A percentile compares a stretch with the other conserved stretches of the same genome.
Evolutionary conservation across 37 sponge, comb jelly and placozoan genomes (phyloP).

Genomic region (Aphrocallistes beatrix): DNA sequence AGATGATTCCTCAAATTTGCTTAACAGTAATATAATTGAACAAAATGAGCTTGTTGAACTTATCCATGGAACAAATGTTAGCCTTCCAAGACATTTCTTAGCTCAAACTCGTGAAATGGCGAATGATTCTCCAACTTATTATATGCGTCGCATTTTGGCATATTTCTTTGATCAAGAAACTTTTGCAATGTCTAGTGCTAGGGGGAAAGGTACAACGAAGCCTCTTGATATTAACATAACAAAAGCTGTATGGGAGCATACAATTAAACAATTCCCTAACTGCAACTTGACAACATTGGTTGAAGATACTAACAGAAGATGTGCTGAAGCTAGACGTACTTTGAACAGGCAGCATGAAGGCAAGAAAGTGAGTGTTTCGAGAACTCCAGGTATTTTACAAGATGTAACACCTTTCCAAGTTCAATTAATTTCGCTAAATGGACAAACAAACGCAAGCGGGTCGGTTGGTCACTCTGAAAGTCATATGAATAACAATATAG

Average conservation of each 20-base stretch:
- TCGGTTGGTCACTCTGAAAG: no score
- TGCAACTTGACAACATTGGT: neutral
- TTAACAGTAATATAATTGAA: no score
- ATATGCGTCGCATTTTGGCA: conserved; percentile 7
- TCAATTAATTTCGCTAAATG: neutral
- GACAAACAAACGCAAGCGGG: neutral
- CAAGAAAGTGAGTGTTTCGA: neutral
- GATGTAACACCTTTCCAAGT: neutral
- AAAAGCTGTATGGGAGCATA: neutral
- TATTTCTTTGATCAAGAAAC: conserved; percentile 1
- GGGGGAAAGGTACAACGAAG: neutral
- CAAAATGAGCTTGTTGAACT: neutral
- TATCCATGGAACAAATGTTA: neutral
- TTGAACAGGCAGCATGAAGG: neutral
- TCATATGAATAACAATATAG: no score
- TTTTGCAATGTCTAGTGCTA: neutral
- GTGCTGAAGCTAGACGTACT: neutral
- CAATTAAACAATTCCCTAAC: neutral
- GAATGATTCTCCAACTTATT: conserved; percentile 5
- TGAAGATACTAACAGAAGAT: neutral
- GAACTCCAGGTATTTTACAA: neutral
- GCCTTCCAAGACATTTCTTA: neutral
- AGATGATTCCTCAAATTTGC: neutral
- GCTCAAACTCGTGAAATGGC: conserved; percentile 6
- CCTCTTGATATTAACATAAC: neutral